phyloP scores from a whole-genome alignment of 2,113 vertebrate genomes.

The Muntiacus muntjak region DNA sequence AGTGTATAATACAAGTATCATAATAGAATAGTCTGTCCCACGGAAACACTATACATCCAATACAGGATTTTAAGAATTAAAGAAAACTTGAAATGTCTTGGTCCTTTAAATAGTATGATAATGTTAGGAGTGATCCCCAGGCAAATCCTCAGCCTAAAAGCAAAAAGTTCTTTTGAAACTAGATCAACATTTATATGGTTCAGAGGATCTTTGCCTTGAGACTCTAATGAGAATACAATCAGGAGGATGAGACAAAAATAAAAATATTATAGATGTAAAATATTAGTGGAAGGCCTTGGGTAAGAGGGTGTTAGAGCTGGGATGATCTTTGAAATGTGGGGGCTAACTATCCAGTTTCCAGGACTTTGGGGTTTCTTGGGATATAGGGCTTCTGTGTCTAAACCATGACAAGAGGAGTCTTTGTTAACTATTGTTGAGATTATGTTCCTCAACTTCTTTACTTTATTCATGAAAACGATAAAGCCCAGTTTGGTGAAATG shows the following conservation, averaged over 20 bases:
- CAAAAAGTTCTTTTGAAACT: neutral
- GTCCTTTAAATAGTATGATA: neutral
- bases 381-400: neutral
- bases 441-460: neutral
- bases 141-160: neutral
- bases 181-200: neutral
- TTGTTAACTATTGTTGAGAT: neutral
- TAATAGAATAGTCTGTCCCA: neutral
- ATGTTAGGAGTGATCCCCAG: neutral
- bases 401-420: neutral
- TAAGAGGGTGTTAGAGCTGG: neutral
- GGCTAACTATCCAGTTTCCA: neutral
- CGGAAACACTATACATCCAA: neutral
- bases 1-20: neutral
- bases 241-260: neutral
- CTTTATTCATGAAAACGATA: neutral
- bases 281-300: neutral
- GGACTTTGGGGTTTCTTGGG: neutral
- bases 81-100: neutral
- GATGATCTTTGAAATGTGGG: neutral
- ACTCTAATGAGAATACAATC: neutral
- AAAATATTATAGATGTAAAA: neutral
- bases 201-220: neutral
- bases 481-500: neutral
- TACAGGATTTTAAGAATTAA: neutral